Base-by-base conservation (phyloP, 1,140 invertebrate genomes). In the Heliconius himera region DNA sequence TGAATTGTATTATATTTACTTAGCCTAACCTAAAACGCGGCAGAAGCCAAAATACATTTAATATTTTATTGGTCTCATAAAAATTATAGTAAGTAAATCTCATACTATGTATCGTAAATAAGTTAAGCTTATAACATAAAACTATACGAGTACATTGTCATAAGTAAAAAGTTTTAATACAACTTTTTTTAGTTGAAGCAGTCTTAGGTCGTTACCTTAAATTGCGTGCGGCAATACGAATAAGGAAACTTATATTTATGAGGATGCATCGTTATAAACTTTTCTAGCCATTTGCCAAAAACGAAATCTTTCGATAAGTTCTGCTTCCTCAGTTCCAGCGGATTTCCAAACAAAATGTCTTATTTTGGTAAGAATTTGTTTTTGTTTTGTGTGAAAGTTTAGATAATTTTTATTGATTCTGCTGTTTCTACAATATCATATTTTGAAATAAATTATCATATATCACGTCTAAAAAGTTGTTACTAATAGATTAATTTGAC, bases 201-300 rank as follows among this genome's bases (percentile, higher is more conserved):
- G 56, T 46, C 36, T 74, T 46, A 79, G 38, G 79, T 81, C 71
- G 79, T 77, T 76, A 80, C 74, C 66, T 71, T 71, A 80, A 75
- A 46, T 76, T 41, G 51, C 8, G 56, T 41, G 56, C 56, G 56
- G 70, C 74, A 66, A 60, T 66, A 80, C 18, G 70, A 73, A 73
- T 77, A 76, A 76, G 26, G 73, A 71, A 79, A 71, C 54, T 73
- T 60, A 46, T 76, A 77, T 81, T 81, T 81, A 81, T 77, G 79
- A 77, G 54, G 79, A 74, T 81, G 76, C 79, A 77, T 81, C 75
- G 76, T 77, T 77, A 81, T 77, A 81, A 81, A 81, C 71, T 81
- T 81, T 77, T 76, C 54, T 70, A 72, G 70, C 70, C 54, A 70
- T 74, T 80, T 80, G 74, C 74, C 75, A 80, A 77, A 80, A 73